Percentiles rank a stretch among this genome's conserved stretches.
Evolutionary conservation across 2,888 invertebrate species (phyloP).

Genomic region (Suillia variegata): DNA sequence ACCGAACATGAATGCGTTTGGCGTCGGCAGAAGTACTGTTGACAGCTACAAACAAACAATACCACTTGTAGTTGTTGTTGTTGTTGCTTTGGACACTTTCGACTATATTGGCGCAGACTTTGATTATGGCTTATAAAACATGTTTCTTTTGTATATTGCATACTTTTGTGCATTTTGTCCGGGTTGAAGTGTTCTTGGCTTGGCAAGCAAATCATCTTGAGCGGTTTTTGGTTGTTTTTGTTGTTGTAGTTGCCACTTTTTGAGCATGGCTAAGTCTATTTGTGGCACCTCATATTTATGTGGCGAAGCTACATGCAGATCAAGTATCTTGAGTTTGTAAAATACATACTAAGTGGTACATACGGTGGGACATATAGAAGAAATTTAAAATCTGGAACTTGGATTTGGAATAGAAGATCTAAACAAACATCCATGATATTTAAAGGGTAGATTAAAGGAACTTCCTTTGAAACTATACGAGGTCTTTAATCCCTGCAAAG

Average conservation of each 20-base stretch:
- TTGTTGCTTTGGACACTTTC: neutral
- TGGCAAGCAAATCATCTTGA: neutral
- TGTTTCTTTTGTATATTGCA: too few species aligned
- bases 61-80: slow-evolving; percentile 29
- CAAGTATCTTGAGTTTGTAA: neutral
- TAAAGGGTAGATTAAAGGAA: too few species aligned
- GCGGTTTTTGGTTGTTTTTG: neutral
- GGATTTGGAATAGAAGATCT: too few species aligned
- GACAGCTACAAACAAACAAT: neutral
- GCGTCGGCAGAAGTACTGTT: neutral
- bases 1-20: slow-evolving; percentile 31
- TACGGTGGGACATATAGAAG: neutral
- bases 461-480: too few species aligned
- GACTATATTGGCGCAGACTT: neutral
- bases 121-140: neutral
- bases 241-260: neutral
- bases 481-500: too few species aligned
- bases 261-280: slow-evolving; percentile 4
- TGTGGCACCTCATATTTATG: neutral
- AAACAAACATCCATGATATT: too few species aligned
- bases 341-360: neutral
- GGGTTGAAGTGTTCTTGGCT: neutral
- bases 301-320: neutral
- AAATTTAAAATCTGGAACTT: too few species aligned
- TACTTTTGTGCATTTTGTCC: neutral